Base-by-base conservation (phyloP, 2,113 vertebrate genomes). In the Heterotis niloticus region DNA sequence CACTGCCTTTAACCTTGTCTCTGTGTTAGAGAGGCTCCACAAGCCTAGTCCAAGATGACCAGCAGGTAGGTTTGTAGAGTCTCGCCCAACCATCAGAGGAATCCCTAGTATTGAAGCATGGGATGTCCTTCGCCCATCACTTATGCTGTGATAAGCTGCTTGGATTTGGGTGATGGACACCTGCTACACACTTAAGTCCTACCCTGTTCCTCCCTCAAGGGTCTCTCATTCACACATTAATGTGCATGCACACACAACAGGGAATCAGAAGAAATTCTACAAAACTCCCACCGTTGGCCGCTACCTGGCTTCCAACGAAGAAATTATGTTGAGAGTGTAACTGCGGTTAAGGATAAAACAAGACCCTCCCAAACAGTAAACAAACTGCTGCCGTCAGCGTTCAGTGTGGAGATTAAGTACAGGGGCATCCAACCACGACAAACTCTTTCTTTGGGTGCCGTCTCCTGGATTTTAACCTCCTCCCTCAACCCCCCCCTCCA, bases 151-250 rank as follows among this genome's bases (percentile, higher is more conserved):
- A 86, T 90, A 90, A 90, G 89, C 90, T 87, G 88, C 86, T 90
- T 90, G 89, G 90, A 87, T 86, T 89, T 64, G 88, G 87, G 88
- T 90, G 91, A 92, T 88, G 81, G 90, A 90, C 91, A 90, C 90
- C 90, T 91, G 90, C 90, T n/a, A n/a, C 91, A 89, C 87, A 90
- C 88, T 51, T 60, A 60, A 65, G 68, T 75, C 52, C 59, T 70
- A 54, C 84, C 84, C 3, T 10, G 87, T 29, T 10, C 34, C 68
- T 20, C 68, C 68, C 13, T 20, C 59, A 62, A 62, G 20, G 11
- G 70, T 16, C 7, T 5, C 71, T 16, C 0, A n/a, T n/a, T 12
- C 20, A 73, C 52, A 54, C 34, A 72, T 44, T 23, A 44, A 7
- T 11, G 23, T 44, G 54, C 70, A 23, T 51, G 44, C 51, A 85